Base-by-base conservation (phyloP, 1,140 invertebrate species). In the Drosophila obscura region DNA sequence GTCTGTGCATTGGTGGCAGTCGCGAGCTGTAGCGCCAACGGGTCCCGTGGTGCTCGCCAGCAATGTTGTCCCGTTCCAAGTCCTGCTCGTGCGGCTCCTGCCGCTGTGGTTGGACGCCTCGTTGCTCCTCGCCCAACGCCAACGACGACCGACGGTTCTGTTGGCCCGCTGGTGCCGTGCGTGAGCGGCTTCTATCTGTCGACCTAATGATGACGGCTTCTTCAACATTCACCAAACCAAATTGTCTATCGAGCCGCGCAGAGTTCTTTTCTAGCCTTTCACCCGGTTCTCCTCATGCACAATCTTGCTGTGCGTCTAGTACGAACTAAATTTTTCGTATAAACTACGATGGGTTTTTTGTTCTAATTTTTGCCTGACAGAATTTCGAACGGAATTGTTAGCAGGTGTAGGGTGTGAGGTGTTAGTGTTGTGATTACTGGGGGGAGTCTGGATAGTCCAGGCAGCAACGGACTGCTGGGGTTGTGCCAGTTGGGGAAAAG, bases 251-350 rank as follows among this genome's bases (percentile, higher is more conserved):
- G 35, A 39, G 65, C 65, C 13, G 39, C 53, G 31, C 65, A 45
- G 64, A 22, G 35, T 28, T 46, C 4, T 28, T 65, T 9, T 19
- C 68, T 53, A 49, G 59, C 59, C 50, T 39, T 50, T 71, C 52
- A 58, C 67, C 67, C 67, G 69, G 65, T 35, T 69, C 52, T 56
- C 65, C 44, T 69, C 67, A 71, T 71, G 53, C 65, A 55, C 67
- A 50, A 68, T 51, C 55, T 62, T 48, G 65, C 31, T 43, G 59
- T 67, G 41, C 80, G 60, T 80, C 59, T 43, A 71, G 57, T 66
- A 66, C 65, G 63, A 67, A 85, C 85, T 73, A 71, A 84, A 62
- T 81, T 85, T 85, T 85, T 87, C 84, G 83, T 77, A 71, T 76
- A 87, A 88, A 79, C 72, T 80, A 85, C 76, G 63, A 78, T 88